Conservation (phyloP, 2,888 invertebrate genomes). For the Orthonevra nobilis region DNA sequence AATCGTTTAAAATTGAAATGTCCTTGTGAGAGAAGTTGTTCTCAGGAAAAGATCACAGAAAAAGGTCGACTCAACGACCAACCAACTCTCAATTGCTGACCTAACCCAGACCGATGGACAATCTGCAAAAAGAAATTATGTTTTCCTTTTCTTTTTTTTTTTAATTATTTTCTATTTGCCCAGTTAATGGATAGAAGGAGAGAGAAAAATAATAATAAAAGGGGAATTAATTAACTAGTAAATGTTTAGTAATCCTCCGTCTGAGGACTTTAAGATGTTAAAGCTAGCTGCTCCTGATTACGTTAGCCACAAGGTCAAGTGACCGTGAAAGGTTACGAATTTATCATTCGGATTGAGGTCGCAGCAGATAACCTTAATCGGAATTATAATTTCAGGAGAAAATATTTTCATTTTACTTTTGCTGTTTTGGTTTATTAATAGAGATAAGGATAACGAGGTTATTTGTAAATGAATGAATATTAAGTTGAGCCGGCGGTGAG, state of each 20-base stretch:
- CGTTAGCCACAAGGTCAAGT: neutral
- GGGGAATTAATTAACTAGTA: neutral
- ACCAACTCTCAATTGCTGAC: neutral
- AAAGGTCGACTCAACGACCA: neutral
- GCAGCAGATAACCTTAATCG: constrained; percentile 32
- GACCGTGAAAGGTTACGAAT: constrained; percentile 18
- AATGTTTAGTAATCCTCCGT: neutral
- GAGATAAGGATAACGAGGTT: constrained; percentile 1
- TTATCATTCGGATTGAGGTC: constrained; percentile 50
- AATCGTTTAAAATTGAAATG: constrained; percentile 36
- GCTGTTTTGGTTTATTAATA: too few species aligned
- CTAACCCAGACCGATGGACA: too few species aligned
- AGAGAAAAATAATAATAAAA: too few species aligned
- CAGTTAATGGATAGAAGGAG: too few species aligned
- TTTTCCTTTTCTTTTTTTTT: too few species aligned
- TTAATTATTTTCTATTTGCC: too few species aligned
- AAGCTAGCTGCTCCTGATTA: neutral
- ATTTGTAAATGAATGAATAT: neutral
- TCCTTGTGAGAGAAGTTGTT: neutral
- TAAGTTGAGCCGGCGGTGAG: too few species aligned
- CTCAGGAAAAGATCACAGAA: neutral
- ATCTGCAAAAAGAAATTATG: too few species aligned
- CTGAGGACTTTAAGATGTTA: neutral
- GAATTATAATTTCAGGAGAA: constrained; percentile 24
- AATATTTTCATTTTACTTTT: neutral